phyloP scores from a whole-genome alignment of 2,797 vertebrate genomes.

The Takifugu ocellatus region DNA sequence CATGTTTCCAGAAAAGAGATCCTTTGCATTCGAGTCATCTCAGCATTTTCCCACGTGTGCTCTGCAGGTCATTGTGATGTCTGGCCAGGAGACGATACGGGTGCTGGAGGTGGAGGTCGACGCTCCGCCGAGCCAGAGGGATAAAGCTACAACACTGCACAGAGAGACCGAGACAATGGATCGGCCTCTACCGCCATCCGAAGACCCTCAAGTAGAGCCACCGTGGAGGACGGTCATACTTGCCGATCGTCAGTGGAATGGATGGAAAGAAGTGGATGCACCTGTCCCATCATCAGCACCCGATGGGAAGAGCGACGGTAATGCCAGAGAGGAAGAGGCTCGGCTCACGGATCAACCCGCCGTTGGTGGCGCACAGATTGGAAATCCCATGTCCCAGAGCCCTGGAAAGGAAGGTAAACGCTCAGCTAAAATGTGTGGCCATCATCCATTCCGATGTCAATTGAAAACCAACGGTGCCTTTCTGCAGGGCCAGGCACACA shows the following conservation, averaged over 20 bases:
- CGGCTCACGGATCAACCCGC: constrained; percentile 49
- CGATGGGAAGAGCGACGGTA: constrained; percentile 58
- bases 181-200: too few relatives aligned
- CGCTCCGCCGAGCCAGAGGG: too few relatives aligned
- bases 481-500: constrained; percentile 64
- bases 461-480: constrained; percentile 25
- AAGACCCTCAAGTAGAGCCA: too few relatives aligned
- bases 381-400: constrained; percentile 34
- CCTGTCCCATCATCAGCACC: constrained; percentile 58
- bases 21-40: not conserved
- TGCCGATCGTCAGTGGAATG: too few relatives aligned
- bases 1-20: not conserved
- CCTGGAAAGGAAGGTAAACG: constrained; percentile 57
- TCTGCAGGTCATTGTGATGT: constrained; percentile 94
- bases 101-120: constrained; percentile 93
- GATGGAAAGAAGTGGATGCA: constrained; percentile 77
- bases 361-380: constrained; percentile 38
- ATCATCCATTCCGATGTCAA: constrained; percentile 1
- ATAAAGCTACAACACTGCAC: too few relatives aligned
- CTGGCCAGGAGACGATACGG: constrained; percentile 92
- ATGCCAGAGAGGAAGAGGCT: constrained; percentile 49
- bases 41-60: constrained; percentile 3
- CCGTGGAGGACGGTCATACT: too few relatives aligned
- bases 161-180: too few relatives aligned
- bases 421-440: not conserved